Base-by-base conservation (phyloP, 2,113 vertebrate species). In the Bujurquina vittata region DNA sequence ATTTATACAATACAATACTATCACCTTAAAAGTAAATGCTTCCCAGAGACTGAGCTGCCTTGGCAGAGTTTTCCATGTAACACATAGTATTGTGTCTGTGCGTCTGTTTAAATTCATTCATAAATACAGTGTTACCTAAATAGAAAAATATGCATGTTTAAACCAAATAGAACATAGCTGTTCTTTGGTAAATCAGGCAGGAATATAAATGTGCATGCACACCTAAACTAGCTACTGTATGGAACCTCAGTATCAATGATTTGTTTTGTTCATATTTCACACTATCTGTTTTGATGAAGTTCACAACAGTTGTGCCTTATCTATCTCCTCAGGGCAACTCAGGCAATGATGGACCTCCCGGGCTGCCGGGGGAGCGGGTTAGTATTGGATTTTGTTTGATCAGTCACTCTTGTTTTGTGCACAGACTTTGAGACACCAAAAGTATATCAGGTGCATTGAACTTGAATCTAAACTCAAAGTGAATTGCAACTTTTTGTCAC, bases 321-420 rank as follows among this genome's bases (percentile, higher is more conserved):
- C 29, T 87, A 23, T 80, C 77, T 85, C 87, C 23, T 15, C 91
- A 99, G 98, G 98, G 98, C 60, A 99, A 97, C 77, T 94, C 98
- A 65, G 98, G 98, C 33, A 98, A 96, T 65, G 98, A 99, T 79
- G 98, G 98, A 52, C 97, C 98, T 74, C 95, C 96, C 3, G 98
- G 98, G 23, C 97, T 97, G 5, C 97, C 98, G 9, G 98, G 98
- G 84, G 98, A 99, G 96, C 97, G 97, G 95, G 98, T 99, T 93
- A 87, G 97, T 94, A 59, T 88, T 23, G 52, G 23, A 55, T 59
- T 52, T 59, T 6, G 20, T 84, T 83, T 89, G 14, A 89, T 87
- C 77, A 65, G 43, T 75, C 43, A 29, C 56, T 74, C 52, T 60
- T 67, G 10, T 75, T 65, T 69, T 61, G 7, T 61, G 65, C 31